These are phyloP conservation scores for Alviniconcha strummeri DNA, from an alignment of 2,888 invertebrate species.

Conservation along the genomic window DNA sequence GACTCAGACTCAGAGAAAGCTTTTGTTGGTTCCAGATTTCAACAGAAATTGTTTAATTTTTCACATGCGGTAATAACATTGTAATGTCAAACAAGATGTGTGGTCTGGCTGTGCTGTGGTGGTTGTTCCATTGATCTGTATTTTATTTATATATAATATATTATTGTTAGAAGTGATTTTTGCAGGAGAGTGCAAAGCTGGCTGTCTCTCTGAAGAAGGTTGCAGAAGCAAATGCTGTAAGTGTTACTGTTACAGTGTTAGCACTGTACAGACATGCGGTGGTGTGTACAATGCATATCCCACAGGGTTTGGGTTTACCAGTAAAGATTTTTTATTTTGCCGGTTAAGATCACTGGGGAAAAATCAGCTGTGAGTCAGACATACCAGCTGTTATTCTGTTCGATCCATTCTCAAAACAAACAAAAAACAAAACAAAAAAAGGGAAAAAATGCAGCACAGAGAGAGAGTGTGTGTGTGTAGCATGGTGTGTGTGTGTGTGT, in stretches of 20 bases:
- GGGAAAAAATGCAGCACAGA: no score
- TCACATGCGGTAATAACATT: not conserved
- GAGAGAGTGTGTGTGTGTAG: not conserved
- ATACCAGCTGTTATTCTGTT: not conserved
- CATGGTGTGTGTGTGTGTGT: not conserved
- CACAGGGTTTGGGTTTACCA: not conserved
- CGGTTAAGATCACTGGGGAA: not conserved
- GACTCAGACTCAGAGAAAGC: not conserved
- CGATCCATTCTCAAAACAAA: no score
- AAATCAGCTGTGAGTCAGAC: not conserved
- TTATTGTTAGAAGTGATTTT: not conserved
- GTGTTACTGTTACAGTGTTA: not conserved
- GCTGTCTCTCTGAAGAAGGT: conserved; percentile 55
- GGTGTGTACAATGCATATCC: not conserved
- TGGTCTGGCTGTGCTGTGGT: not conserved
- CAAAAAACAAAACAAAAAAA: not conserved
- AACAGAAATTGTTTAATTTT: not conserved
- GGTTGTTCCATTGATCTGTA: not conserved
- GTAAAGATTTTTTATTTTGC: not conserved
- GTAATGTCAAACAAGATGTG: no score
- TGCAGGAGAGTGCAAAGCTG: conserved; percentile 62
- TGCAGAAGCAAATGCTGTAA: conserved; percentile 65
- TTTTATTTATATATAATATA: not conserved
- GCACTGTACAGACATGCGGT: no score
- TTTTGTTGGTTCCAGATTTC: not conserved